Conservation (phyloP, 2,888 invertebrate genomes). For the Ditula angustiorana region DNA sequence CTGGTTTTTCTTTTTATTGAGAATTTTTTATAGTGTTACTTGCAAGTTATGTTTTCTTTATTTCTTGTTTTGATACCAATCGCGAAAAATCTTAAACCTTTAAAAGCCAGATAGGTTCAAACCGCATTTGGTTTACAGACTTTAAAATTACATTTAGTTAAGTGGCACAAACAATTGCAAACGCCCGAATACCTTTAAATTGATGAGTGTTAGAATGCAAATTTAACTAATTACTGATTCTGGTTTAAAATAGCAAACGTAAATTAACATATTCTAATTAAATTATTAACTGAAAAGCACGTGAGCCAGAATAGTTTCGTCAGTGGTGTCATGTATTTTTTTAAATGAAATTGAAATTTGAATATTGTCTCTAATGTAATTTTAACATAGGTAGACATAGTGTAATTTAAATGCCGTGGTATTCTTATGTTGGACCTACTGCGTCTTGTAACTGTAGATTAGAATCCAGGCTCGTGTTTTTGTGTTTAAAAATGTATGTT, state of each 20-base stretch:
- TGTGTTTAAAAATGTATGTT: too few species aligned
- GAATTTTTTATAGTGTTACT: too few species aligned
- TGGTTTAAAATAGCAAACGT: background rate
- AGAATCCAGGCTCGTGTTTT: too few species aligned
- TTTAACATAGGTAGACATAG: too few species aligned
- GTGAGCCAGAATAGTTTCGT: background rate
- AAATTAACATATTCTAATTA: background rate
- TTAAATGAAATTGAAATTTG: background rate
- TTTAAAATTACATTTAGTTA: background rate
- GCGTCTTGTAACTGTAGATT: too few species aligned
- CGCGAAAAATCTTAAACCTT: too few species aligned
- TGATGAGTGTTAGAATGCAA: background rate
- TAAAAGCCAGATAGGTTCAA: background rate
- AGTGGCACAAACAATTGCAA: background rate
- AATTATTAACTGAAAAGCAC: background rate
- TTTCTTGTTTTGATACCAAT: too few species aligned
- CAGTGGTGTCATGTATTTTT: background rate
- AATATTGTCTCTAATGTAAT: too few species aligned
- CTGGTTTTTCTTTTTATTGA: too few species aligned
- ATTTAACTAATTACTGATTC: slow-evolving; percentile 1
- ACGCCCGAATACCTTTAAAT: slow-evolving; percentile 1
- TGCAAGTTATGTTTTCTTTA: too few species aligned
- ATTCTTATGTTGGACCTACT: too few species aligned
- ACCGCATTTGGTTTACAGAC: background rate
- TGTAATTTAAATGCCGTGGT: too few species aligned